These are phyloP conservation scores for Capromys pilorides DNA, from an alignment of 2,797 vertebrate species.

Conservation along the genomic window DNA sequence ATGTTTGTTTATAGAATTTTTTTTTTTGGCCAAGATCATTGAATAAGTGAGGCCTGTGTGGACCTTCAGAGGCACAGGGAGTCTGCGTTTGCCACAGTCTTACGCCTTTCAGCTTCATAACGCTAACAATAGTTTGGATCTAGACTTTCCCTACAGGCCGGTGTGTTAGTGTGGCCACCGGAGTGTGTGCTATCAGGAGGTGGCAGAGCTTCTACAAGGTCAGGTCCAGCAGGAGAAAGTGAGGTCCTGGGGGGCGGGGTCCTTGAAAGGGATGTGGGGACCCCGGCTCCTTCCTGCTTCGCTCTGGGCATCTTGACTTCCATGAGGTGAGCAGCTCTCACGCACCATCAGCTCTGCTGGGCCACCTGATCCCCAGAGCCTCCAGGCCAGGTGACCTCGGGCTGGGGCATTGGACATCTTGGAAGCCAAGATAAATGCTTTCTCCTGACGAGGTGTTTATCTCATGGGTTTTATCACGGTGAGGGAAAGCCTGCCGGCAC, in stretches of 20 bases:
- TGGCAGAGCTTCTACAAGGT: neutral
- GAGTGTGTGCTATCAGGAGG: neutral
- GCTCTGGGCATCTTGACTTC: neutral
- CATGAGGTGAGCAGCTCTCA: neutral
- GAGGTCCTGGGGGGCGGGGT: neutral
- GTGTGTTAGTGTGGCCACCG: neutral
- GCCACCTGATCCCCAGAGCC: neutral
- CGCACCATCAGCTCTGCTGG: neutral
- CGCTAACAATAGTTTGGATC: neutral
- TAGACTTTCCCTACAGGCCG: neutral
- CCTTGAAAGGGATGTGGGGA: neutral
- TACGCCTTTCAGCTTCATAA: neutral
- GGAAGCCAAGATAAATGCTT: neutral
- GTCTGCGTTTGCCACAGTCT: neutral
- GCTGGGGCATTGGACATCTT: neutral
- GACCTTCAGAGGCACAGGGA: neutral
- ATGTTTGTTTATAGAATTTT: neutral
- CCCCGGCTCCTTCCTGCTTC: neutral
- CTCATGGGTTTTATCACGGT: neutral
- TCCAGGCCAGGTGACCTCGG: neutral
- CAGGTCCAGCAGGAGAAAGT: neutral
- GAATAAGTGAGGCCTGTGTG: neutral
- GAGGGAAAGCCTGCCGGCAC: neutral
- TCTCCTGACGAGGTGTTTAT: neutral
- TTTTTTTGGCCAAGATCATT: neutral